Base-by-base conservation (phyloP, 2,888 invertebrate genomes). In the Eupithecia vulgata region DNA sequence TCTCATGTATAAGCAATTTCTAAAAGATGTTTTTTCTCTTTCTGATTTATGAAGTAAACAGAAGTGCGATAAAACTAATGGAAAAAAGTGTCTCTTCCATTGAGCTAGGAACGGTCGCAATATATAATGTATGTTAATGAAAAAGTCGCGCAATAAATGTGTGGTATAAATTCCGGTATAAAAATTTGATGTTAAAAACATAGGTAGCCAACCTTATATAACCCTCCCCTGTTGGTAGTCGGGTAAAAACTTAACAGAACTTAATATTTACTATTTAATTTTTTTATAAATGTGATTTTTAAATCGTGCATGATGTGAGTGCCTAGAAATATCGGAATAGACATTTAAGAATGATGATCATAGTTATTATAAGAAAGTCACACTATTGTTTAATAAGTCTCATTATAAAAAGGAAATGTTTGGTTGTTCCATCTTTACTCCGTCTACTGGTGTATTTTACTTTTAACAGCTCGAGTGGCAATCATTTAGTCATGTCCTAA, bases 271-370 rank as follows among this genome's bases (percentile, higher is more conserved):
- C 5, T 48, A n/a, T 17, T 15, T 15, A n/a, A 21, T 21, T 2
- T 52, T 52, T 21, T 10, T n/a, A 48, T 48, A 48, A 73, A 70
- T 73, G 73, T 71, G 70, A 69, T 71, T 71, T 57, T 64, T 57
- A 64, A 70, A 70, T 62, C 12, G 25, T 7, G 21, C 1, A 6
- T 13, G 13, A 68, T 68, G 70, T 71, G 72, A 75, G 75, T 75
- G 72, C 72, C 75, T 75, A 75, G 72, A 37, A 66, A 75, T 75
- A 75, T 72, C 75, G 75, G 72, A 72, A 48, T 73, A 75, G 59
- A 70, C 40, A 67, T 72, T 48, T 72, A 72, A 72, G 70, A 68
- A 61, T 52, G n/a, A 65, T 67, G n/a, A 70, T 68, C 59, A 59
- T 73, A 67, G 57, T 69, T 73, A 35, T 67, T 35, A 48, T 57